A percentile compares a stretch with the other conserved stretches of the same genome.
phyloP scores from a whole-genome alignment of 2,888 invertebrate species.

The Mimumesa dahlbomi region DNA sequence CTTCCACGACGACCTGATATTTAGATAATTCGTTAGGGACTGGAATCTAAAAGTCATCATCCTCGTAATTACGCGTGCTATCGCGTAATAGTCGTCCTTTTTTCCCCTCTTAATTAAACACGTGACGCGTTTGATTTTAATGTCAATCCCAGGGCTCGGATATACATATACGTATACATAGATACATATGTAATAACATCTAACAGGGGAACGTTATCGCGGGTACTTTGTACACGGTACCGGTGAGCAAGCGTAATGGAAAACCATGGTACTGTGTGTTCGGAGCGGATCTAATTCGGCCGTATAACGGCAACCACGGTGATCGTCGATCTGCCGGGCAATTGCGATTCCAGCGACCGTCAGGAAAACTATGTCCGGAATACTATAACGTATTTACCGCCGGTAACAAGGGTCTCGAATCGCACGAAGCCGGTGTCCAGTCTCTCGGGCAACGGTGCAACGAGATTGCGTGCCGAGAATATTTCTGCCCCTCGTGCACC shows the following conservation, averaged over 20 bases:
- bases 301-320: conserved; percentile 39
- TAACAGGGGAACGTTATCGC: not conserved
- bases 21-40: too few relatives aligned
- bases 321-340: conserved; percentile 18
- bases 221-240: not conserved
- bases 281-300: conserved; percentile 27
- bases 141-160: too few relatives aligned
- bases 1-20: too few relatives aligned
- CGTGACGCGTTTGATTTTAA: too few relatives aligned
- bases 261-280: conserved; percentile 22
- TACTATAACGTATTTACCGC: conserved; percentile 15
- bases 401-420: conserved; percentile 14
- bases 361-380: conserved; percentile 15
- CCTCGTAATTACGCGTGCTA: too few relatives aligned
- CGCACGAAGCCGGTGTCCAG: conserved; percentile 15
- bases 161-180: too few relatives aligned
- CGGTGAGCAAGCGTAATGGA: conserved; percentile 29
- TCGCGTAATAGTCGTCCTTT: too few relatives aligned
- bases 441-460: conserved; percentile 54
- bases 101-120: too few relatives aligned
- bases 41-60: too few relatives aligned
- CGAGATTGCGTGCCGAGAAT: conserved; percentile 50
- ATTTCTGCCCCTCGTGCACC: conserved; percentile 1
- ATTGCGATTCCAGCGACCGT: conserved; percentile 43
- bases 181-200: too few relatives aligned